These are phyloP conservation scores for Lagorchestes hirsutus DNA, from an alignment of 2,797 vertebrate genomes.

Conservation along the genomic window DNA sequence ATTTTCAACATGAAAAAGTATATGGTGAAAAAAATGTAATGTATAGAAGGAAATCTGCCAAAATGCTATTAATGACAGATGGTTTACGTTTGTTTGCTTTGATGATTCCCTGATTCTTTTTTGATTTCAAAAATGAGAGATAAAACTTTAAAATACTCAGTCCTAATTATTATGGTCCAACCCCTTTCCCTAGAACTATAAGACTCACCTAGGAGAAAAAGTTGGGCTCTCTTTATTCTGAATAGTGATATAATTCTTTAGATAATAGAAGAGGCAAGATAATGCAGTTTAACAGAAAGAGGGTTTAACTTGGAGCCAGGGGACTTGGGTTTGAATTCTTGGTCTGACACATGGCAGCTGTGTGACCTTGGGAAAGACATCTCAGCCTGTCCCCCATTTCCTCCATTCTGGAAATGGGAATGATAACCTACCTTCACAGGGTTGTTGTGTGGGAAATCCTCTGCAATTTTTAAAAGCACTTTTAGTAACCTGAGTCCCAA, in stretches of 20 bases:
- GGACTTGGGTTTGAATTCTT: not conserved
- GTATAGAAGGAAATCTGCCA: conserved; percentile 27
- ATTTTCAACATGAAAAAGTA: conserved; percentile 41
- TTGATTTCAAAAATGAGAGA: conserved; percentile 27
- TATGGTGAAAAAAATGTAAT: conserved; percentile 53
- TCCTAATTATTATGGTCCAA: conserved; percentile 25
- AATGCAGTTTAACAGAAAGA: not conserved
- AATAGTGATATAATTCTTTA: not conserved
- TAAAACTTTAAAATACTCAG: conserved; percentile 25
- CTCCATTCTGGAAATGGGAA: not conserved
- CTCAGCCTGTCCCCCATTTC: not conserved
- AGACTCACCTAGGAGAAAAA: not conserved
- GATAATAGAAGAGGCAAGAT: not conserved
- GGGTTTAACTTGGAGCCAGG: not conserved
- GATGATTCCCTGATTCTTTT: not conserved
- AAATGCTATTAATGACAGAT: conserved; percentile 61
- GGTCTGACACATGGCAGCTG: not conserved
- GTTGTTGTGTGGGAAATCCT: not conserved
- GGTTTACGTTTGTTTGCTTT: conserved; percentile 16
- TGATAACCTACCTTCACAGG: not conserved
- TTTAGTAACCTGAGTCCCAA: not conserved
- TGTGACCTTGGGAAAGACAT: not conserved
- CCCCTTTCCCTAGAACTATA: conserved; percentile 33
- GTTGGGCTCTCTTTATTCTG: conserved; percentile 5
- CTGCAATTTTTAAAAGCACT: not conserved